These are phyloP conservation scores for Malachius bipustulatus DNA, from an alignment of 2,888 invertebrate genomes.

Conservation along the genomic window DNA sequence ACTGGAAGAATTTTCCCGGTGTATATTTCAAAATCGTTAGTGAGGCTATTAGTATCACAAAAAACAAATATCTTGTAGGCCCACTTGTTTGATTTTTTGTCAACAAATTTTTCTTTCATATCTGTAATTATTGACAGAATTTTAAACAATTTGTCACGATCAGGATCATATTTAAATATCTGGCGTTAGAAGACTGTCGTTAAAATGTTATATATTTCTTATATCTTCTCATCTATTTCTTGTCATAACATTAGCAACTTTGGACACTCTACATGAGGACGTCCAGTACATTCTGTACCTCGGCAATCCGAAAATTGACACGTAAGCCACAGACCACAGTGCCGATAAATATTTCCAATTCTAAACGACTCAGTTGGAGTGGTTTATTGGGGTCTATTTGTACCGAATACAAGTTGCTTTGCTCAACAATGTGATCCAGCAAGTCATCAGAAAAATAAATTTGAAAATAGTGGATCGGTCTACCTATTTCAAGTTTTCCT, in stretches of 20 bases:
- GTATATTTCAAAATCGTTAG: no score
- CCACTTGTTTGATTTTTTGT: no score
- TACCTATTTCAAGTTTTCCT: no score
- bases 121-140: no score
- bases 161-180: no score
- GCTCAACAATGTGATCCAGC: slow-evolving; percentile 1
- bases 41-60: no score
- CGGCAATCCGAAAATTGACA: not conserved
- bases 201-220: not conserved
- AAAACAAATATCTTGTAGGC: no score
- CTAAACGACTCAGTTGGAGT: not conserved
- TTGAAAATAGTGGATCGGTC: not conserved
- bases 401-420: not conserved
- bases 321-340: no score
- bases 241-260: not conserved
- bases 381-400: not conserved
- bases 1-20: no score
- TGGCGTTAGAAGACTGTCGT: no score
- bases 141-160: no score
- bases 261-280: not conserved
- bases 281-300: not conserved
- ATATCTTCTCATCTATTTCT: slow-evolving; percentile 1
- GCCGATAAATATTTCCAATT: slow-evolving; percentile 1
- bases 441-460: not conserved
- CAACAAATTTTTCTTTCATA: no score